A percentile compares a stretch with the other conserved stretches of the same genome.
These are phyloP conservation scores for Platanista minor DNA, from an alignment of 2,113 vertebrate species.

Conservation along the genomic window DNA sequence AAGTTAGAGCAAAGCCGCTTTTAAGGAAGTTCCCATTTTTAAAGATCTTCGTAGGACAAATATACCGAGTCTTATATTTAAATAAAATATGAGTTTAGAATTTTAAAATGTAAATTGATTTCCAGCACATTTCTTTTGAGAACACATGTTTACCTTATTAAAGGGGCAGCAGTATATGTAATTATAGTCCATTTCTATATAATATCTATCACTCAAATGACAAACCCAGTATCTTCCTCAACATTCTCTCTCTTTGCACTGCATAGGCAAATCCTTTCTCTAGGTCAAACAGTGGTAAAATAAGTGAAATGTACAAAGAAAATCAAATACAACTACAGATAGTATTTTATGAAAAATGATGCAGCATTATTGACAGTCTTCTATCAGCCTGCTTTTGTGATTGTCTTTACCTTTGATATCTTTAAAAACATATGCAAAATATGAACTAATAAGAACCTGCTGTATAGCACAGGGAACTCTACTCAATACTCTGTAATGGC, in stretches of 20 bases:
- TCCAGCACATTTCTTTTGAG: background rate
- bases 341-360: background rate
- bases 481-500: too few species aligned
- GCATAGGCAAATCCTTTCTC: background rate
- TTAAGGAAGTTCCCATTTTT: background rate
- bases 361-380: background rate
- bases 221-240: background rate
- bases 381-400: background rate
- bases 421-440: background rate
- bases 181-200: background rate
- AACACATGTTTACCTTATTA: conserved; percentile 8
- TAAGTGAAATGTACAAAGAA: background rate
- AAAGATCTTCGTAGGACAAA: background rate
- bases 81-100: background rate
- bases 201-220: background rate
- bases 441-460: background rate
- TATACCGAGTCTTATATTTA: background rate
- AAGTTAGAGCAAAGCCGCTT: background rate
- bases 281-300: background rate
- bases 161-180: background rate
- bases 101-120: background rate
- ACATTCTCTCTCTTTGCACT: background rate
- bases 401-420: background rate
- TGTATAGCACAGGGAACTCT: too few species aligned
- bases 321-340: background rate